Base-by-base conservation (phyloP, 1,140 invertebrate species). In the Popillia japonica region DNA sequence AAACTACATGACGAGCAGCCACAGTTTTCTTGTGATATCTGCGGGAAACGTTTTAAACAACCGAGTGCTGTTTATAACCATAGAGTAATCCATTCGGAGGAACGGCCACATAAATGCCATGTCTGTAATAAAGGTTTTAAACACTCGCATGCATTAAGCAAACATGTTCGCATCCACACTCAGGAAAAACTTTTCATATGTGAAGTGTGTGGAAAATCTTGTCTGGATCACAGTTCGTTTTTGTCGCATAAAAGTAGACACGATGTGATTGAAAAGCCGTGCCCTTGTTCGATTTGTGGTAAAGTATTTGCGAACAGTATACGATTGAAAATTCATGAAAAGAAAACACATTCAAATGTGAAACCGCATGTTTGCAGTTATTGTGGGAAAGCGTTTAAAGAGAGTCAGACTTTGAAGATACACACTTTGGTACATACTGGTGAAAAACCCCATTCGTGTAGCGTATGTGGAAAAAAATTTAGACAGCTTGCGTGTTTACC, bases 401-500 rank as follows among this genome's bases (percentile, higher is more conserved):
- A 72, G 4, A 64, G 72, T 3, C 22, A 59, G 9, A 41, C 9
- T 64, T 74, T 87, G n/a, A 34, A 82, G 0, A 82, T 80, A 7
- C 86, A 87, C 61, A 81, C 84, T 79, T 80, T 81, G 48, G 81
- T 86, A 14, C 85, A 87, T 44, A 84, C 82, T 34, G 80, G 80
- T 6, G 75, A 79, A 9, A 83, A 83, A 79, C 78, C 82, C 10
- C 79, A 80, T 34, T 78, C 76, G 40, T 84, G 84, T 76, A 72
- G 81, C 40, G 40, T 92, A 14, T 96, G 94, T 83, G 87, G 87
- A 7, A 95, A 94, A 82, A 90, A 89, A 0, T 95, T 88, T 85
- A 86, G 85, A 10, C 87, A 85, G 22, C 11, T 87, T 7, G 3
- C 76, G 20, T 59, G 23, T 74, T 7, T 64, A 6, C 11, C 9